phyloP scores from a whole-genome alignment of 1,140 invertebrate genomes.

The Aphis craccivora region DNA sequence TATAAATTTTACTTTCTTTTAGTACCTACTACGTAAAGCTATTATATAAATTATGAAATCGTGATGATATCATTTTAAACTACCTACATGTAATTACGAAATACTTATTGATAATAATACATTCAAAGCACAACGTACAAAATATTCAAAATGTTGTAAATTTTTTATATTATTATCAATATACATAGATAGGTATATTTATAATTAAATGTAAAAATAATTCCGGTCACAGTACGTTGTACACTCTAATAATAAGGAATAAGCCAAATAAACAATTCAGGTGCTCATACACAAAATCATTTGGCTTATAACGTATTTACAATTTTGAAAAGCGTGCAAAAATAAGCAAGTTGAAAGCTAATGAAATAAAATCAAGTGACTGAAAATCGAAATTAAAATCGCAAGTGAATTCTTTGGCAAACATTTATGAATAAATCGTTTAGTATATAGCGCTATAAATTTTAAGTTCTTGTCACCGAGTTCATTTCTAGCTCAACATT shows the following conservation, averaged over 20 bases:
- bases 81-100: not conserved
- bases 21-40: not conserved
- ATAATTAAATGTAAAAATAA: not conserved
- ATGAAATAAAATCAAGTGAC: constrained; percentile 43
- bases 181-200: not conserved
- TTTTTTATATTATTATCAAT: not conserved
- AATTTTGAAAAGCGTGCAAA: constrained; percentile 15
- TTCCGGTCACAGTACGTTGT: not conserved
- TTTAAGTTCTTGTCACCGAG: constrained; percentile 18
- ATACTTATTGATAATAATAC: not conserved
- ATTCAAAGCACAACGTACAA: not conserved
- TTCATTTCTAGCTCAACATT: constrained; percentile 41
- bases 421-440: not conserved
- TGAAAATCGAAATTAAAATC: constrained; percentile 11
- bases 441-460: not conserved
- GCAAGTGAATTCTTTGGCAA: not conserved
- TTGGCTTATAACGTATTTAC: constrained; percentile 40
- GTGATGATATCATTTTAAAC: not conserved
- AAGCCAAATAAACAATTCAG: constrained; percentile 46
- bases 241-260: constrained; percentile 36
- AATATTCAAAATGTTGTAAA: not conserved
- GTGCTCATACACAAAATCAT: constrained; percentile 36
- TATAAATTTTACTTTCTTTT: not conserved
- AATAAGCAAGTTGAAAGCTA: constrained; percentile 43
- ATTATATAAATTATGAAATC: not conserved